Evolutionary conservation across 2,888 invertebrate species (phyloP).

Genomic region (Temnothorax rugatulus): DNA sequence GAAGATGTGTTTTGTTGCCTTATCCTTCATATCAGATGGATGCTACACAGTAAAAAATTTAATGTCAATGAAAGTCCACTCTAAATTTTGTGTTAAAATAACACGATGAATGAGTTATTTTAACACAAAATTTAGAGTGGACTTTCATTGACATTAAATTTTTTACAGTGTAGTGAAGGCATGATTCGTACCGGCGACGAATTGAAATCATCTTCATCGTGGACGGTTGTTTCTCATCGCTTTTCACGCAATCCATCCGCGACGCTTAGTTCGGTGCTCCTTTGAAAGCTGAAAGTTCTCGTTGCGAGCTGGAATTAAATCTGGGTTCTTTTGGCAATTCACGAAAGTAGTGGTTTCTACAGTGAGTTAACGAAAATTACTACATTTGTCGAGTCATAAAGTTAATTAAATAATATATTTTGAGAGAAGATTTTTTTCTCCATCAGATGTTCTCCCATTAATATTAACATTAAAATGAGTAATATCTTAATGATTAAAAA

Average conservation of each 20-base stretch:
- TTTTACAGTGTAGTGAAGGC: too few species aligned
- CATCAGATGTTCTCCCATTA: not conserved
- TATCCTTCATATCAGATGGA: not conserved
- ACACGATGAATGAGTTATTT: too few species aligned
- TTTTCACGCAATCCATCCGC: not conserved
- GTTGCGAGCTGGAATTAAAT: not conserved
- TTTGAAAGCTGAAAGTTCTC: not conserved
- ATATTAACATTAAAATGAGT: not conserved
- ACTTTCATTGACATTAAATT: too few species aligned
- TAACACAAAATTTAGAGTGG: too few species aligned
- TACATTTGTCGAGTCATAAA: not conserved
- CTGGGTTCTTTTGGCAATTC: not conserved
- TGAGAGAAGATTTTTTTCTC: not conserved
- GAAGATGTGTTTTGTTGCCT: not conserved
- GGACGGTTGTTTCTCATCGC: not conserved
- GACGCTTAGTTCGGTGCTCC: not conserved
- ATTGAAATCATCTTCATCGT: not conserved
- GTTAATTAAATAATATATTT: not conserved
- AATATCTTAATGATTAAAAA: not conserved
- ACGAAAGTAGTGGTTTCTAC: not conserved
- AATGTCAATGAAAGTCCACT: too few species aligned
- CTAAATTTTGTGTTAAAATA: too few species aligned
- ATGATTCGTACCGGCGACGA: not conserved
- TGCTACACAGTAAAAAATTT: too few species aligned
- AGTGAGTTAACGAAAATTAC: not conserved